Conservation (phyloP, 2,888 invertebrate genomes). For the Callosobruchus maculatus region DNA sequence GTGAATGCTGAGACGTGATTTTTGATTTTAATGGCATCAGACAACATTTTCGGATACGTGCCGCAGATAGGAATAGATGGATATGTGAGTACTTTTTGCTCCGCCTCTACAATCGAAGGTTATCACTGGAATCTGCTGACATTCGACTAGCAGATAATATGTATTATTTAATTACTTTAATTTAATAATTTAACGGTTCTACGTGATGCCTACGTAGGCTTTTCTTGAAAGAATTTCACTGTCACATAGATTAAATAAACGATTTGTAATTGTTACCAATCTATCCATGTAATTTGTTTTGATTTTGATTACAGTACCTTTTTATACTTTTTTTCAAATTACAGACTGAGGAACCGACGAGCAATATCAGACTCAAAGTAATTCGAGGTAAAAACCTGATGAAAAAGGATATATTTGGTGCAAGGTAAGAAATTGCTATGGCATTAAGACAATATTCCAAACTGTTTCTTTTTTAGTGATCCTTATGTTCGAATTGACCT, state of each 20-base stretch:
- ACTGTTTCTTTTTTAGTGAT: slow-evolving; percentile 80
- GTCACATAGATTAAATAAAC: background rate
- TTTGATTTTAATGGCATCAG: slow-evolving; percentile 45
- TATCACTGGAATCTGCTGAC: background rate
- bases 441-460: background rate
- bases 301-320: background rate
- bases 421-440: slow-evolving; percentile 62
- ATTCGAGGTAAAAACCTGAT: slow-evolving; percentile 87
- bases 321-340: slow-evolving; percentile 28
- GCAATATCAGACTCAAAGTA: slow-evolving; percentile 79
- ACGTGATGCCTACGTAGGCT: background rate
- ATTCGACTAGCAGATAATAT: background rate
- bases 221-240: background rate
- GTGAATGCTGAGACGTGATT: slow-evolving; percentile 13
- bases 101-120: background rate
- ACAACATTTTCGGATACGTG: slow-evolving; percentile 47
- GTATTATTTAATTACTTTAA: background rate
- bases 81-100: slow-evolving; percentile 40
- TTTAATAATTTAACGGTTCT: background rate
- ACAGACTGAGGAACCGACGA: slow-evolving; percentile 76
- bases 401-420: slow-evolving; percentile 98
- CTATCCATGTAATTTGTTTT: background rate
- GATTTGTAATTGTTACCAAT: background rate
- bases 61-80: slow-evolving; percentile 45
- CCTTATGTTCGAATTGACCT: slow-evolving; percentile 95